Base-by-base conservation (phyloP, 2,888 invertebrate genomes). In the Acanthopleura granulata region DNA sequence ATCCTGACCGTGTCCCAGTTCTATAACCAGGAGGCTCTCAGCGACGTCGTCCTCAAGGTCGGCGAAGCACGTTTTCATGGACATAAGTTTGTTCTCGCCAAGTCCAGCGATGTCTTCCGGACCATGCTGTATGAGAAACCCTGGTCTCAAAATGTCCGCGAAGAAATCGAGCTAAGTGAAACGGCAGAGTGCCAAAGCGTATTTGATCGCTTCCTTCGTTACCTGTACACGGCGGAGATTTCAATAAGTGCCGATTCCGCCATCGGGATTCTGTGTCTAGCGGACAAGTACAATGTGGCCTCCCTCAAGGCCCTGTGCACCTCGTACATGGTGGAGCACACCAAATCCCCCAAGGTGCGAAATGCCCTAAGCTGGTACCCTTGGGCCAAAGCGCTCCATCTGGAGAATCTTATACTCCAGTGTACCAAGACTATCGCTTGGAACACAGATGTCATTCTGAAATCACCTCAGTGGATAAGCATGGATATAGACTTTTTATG, bases 61-160 rank as follows among this genome's bases (percentile, higher is more conserved):
- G 89, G 85, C 0, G 83, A 85, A 6, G 74, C 82, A 14, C 78
- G 74, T 27, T 90, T 82, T 77, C 85, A 75, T 69, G 89, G 83
- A 11, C 90, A 90, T 83, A 89, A 88, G 75, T 90, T 90, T 80
- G 89, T 90, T 6, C 81, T 90, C 50, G 90, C 90, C 66, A 90
- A 89, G 80, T 90, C 90, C 4, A 89, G 89, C 62, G 89, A 89
- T 74, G 90, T 90, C 0, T 90, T 90, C 77, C 83, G 86, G 51
- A 86, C 89, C 14, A 90, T 90, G 89, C 81, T 90, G 6, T 90
- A 90, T 77, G 88, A 86, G 71, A 82, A 84, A 69, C 77, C 80
- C 29, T 90, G 89, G 89, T 76, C 84, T n/a, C 81, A 86, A 51
- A 82, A 82, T 16, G 81, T 78, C 12, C 80, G 81, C 29, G 80